Conservation (phyloP, 2,113 vertebrate species). For the Otis tarda region DNA sequence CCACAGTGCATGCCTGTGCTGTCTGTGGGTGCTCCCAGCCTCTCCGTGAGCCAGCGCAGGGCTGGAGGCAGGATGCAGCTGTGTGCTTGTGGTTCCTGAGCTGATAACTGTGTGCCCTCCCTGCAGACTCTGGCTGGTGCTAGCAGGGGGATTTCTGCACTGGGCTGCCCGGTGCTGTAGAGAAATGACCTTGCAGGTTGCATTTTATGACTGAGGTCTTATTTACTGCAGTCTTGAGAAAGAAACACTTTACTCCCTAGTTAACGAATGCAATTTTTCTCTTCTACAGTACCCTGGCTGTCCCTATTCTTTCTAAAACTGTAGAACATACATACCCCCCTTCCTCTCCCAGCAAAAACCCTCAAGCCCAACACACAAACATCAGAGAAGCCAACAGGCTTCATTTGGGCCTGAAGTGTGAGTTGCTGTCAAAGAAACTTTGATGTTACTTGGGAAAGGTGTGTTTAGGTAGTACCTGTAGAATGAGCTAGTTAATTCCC, state of each 20-base stretch:
- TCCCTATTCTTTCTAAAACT: neutral
- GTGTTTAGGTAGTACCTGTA: neutral
- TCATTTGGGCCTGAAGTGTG: neutral
- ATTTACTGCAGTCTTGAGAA: neutral
- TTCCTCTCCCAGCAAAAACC: accelerated
- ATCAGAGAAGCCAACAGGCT: neutral
- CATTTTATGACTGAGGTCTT: neutral
- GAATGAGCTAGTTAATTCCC: neutral
- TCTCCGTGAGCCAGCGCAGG: accelerated
- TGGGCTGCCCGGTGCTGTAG: neutral
- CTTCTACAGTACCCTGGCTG: neutral
- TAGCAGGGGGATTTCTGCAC: neutral
- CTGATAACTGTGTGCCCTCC: neutral
- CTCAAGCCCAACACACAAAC: neutral
- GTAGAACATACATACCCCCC: accelerated
- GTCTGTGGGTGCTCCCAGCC: neutral
- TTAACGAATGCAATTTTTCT: neutral
- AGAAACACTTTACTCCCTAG: neutral
- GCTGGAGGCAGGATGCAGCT: neutral
- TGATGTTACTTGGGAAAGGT: neutral
- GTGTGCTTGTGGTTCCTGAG: neutral
- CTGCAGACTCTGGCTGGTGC: neutral
- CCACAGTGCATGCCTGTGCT: accelerated
- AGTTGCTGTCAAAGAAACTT: neutral
- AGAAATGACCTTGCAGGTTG: neutral